These are phyloP conservation scores for Pristis pectinata DNA, from an alignment of 2,797 vertebrate species.

Conservation along the genomic window DNA sequence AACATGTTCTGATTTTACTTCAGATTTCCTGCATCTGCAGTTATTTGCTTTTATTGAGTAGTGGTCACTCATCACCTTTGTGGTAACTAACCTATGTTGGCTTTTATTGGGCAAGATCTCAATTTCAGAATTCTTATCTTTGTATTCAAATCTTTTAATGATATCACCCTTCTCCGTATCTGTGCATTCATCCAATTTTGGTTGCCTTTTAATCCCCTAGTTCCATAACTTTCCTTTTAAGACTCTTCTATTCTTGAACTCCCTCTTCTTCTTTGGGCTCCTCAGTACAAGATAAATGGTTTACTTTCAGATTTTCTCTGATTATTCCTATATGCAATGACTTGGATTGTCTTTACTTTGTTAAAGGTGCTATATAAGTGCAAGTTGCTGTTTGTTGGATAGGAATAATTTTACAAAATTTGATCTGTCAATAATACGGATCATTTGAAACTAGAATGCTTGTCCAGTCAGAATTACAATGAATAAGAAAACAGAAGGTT, in stretches of 20 bases:
- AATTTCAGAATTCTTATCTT: neutral
- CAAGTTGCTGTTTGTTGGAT: neutral
- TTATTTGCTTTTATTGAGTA: no score
- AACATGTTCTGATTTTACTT: no score
- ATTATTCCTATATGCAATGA: neutral
- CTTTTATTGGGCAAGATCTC: neutral
- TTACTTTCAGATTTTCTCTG: neutral
- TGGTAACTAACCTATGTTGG: neutral
- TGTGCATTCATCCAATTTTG: neutral
- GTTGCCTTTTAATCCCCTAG: neutral
- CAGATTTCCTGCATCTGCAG: no score
- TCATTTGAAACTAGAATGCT: neutral
- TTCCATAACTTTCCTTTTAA: neutral
- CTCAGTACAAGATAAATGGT: neutral
- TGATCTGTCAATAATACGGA: constrained; percentile 11
- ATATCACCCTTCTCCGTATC: neutral
- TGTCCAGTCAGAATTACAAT: neutral
- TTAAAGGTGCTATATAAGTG: neutral
- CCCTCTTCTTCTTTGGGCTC: neutral
- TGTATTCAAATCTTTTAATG: neutral
- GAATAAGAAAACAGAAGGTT: neutral
- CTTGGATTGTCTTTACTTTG: neutral
- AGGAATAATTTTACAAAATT: neutral
- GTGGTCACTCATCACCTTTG: neutral
- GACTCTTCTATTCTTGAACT: neutral